Percentiles rank a stretch among this genome's conserved stretches.
phyloP scores from a whole-genome alignment of 2,888 invertebrate species.

The Tinea trinotella region DNA sequence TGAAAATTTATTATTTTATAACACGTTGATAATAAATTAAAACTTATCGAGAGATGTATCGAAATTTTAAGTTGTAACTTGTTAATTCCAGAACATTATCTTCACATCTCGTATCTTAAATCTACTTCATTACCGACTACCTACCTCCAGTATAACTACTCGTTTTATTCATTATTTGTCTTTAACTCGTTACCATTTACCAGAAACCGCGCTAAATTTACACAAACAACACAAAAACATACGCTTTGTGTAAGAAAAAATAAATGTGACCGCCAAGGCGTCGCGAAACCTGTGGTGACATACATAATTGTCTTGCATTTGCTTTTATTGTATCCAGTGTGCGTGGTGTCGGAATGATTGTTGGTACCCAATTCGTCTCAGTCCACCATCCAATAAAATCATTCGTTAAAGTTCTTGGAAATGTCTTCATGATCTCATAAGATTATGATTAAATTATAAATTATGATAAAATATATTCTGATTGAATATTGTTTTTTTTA shows the following conservation, averaged over 20 bases:
- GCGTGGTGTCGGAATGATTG: slow-evolving; percentile 35
- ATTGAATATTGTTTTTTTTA: too few relatives aligned
- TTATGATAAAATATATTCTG: too few relatives aligned
- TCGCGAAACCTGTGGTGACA: slow-evolving; percentile 31
- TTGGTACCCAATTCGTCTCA: slow-evolving; percentile 30
- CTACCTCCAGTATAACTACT: background rate
- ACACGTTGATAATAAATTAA: background rate
- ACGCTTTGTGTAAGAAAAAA: background rate
- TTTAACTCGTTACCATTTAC: background rate
- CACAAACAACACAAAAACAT: slow-evolving; percentile 11
- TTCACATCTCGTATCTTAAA: background rate
- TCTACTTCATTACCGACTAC: background rate
- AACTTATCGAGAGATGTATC: background rate
- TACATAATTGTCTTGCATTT: slow-evolving; percentile 40
- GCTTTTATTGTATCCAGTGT: slow-evolving; percentile 33
- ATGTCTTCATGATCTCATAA: too few relatives aligned
- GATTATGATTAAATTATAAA: too few relatives aligned
- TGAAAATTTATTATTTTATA: too few relatives aligned
- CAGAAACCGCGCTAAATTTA: slow-evolving; percentile 3
- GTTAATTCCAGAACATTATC: background rate
- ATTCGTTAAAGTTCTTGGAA: too few relatives aligned
- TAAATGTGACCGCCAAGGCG: slow-evolving; percentile 17
- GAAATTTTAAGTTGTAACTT: background rate
- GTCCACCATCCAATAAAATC: slow-evolving; percentile 26
- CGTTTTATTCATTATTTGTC: slow-evolving; percentile 14